Conservation (phyloP, 2,797 vertebrate species). For the Paratrypauchen microcephalus region DNA sequence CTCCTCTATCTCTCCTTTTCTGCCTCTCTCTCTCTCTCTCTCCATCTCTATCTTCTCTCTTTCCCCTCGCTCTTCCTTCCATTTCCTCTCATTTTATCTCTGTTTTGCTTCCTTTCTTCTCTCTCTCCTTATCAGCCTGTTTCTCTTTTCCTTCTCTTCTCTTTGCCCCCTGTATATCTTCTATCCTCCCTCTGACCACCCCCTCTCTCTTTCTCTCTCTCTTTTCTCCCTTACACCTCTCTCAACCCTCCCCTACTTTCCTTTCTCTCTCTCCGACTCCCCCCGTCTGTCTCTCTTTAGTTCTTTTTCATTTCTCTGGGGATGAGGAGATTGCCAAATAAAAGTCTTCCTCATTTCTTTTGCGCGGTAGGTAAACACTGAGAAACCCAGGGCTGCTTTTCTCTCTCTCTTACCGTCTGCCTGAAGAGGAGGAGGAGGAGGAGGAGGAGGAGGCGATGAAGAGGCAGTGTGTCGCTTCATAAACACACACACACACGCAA, state of each 20-base stretch:
- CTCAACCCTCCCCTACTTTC: no score
- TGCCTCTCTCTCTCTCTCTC: constrained; percentile 12
- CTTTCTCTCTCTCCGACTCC: no score
- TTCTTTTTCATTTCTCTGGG: constrained; percentile 33
- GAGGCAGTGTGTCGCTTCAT: not conserved
- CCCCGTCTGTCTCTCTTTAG: no score
- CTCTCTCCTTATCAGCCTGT: no score
- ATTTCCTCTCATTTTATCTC: not conserved
- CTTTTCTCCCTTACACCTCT: not conserved
- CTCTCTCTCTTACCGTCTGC: not conserved
- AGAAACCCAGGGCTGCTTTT: constrained; percentile 13
- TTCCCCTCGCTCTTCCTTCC: not conserved
- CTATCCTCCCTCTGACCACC: not conserved
- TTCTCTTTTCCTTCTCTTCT: not conserved
- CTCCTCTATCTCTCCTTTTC: constrained; percentile 28
- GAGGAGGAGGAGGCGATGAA: not conserved
- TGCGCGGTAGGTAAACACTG: constrained; percentile 33
- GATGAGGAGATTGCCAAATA: constrained; percentile 35
- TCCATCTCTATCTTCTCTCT: not conserved
- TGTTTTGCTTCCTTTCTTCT: not conserved
- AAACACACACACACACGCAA: not conserved
- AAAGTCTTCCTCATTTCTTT: constrained; percentile 25
- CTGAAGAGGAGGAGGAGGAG: not conserved
- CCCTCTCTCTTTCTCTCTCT: constrained; percentile 13
- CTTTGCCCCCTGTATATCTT: not conserved